Evolutionary conservation across 1,140 invertebrate species (phyloP).

Genomic region (Macrotrachela quadricornifera): DNA sequence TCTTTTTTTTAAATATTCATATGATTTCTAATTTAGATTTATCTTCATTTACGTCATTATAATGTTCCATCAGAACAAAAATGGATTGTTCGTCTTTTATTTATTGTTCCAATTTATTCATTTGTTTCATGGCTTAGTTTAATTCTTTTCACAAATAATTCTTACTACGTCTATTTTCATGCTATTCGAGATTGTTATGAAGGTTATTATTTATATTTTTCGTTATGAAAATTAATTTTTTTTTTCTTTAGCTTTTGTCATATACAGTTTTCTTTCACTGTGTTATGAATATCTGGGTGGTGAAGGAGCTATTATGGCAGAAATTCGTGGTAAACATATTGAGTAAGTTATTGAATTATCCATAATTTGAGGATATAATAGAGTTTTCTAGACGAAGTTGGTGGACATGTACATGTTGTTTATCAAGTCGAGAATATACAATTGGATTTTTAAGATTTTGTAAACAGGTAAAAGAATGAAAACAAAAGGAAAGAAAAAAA

Average conservation of each 20-base stretch:
- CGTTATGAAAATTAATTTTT: not conserved
- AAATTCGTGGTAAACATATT: slow-evolving; percentile 89
- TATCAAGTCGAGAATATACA: slow-evolving; percentile 84
- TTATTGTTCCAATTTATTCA: slow-evolving; percentile 96
- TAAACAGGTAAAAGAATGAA: slow-evolving; percentile 47
- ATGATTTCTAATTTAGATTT: slow-evolving; percentile 3
- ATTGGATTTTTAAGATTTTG: slow-evolving; percentile 96
- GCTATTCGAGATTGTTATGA: slow-evolving; percentile 97
- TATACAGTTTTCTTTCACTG: slow-evolving; percentile 94
- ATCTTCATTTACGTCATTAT: slow-evolving; percentile 55
- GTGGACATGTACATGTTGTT: slow-evolving; percentile 75
- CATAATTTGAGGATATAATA: too few species aligned
- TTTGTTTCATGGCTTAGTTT: slow-evolving; percentile 94
- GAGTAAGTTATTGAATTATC: too few species aligned
- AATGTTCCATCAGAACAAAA: slow-evolving; percentile 80
- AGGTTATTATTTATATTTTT: slow-evolving; percentile 38
- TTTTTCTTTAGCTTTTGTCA: slow-evolving; percentile 72
- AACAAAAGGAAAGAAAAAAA: not conserved
- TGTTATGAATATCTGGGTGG: slow-evolving; percentile 93
- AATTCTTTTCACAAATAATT: slow-evolving; percentile 88
- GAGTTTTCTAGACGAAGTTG: slow-evolving; percentile 54
- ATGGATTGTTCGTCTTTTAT: slow-evolving; percentile 94
- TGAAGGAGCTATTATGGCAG: slow-evolving; percentile 97
- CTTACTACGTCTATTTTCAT: slow-evolving; percentile 96
- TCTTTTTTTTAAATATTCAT: not conserved